Base-by-base conservation (phyloP, 2,113 vertebrate species). In the Mobula hypostoma region DNA sequence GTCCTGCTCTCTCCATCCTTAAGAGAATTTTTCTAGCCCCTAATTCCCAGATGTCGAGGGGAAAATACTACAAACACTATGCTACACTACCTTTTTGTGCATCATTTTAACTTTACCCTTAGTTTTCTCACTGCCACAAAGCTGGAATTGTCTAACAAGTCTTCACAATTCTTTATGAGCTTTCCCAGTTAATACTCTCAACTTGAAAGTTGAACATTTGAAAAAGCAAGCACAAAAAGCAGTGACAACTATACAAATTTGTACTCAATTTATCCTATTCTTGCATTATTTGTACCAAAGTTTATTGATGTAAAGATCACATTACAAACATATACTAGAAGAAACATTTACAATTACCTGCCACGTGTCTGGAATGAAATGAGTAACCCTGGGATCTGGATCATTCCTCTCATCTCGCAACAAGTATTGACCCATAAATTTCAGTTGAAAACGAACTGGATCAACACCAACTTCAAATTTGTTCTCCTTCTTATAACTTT, bases 331-430 rank as follows among this genome's bases (percentile, higher is more conserved):
- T 15, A 15, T 12, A 15, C 11, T 2, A 70, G 17, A 0, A 29
- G 24, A 2, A 80, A 48, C 48, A 77, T 19, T 68, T 7, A 29
- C 11, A 29, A 68, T 96, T 97, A 97, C 97, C 96, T 97, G 97
- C 96, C 96, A 97, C 0, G 97, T 96, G 77, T 97, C 97, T 77
- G 97, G 97, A 95, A 97, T 96, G 94, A 97, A 97, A 94, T 96
- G 95, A 27, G 95, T 94, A 32, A 97, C 96, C 88, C 97, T 95
- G 5, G 96, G 96, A 94, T 97, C 97, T 83, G 96, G 95, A 94
- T 97, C 96, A 94, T 95, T 96, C 78, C 97, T 96, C 79, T 97
- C 96, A 36, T 97, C 96, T 94, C 96, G 94, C 63, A 96, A 94
- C 95, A 97, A 96, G 94, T 95, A 95, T 77, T 95, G 96, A 48